A percentile compares a stretch with the other conserved stretches of the same genome.
These are phyloP conservation scores for Pelecanoides urinatrix DNA, from an alignment of 2,113 vertebrate species.

Conservation along the genomic window DNA sequence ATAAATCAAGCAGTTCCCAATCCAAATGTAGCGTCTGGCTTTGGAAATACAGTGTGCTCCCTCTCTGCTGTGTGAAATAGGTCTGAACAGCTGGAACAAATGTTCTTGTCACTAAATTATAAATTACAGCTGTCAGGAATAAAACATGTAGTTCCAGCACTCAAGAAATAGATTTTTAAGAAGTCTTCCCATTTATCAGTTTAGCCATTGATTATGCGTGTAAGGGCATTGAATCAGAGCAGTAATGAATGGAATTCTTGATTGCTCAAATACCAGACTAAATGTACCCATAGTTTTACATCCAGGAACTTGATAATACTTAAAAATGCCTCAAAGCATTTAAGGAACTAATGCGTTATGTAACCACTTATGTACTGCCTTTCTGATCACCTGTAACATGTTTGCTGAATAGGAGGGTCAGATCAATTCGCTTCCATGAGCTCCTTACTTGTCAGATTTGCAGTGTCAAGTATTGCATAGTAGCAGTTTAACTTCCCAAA, in stretches of 20 bases:
- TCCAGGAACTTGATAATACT: slow-evolving; percentile 18
- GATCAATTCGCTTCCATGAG: background rate
- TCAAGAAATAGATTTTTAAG: slow-evolving; percentile 70
- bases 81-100: slow-evolving; percentile 65
- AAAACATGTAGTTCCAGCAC: slow-evolving; percentile 64
- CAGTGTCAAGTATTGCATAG: background rate
- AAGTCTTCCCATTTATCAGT: slow-evolving; percentile 68
- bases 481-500: background rate
- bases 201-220: slow-evolving; percentile 69
- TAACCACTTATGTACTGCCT: background rate
- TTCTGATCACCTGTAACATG: background rate
- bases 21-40: slow-evolving; percentile 18
- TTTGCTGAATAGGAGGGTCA: background rate
- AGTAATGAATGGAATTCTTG: slow-evolving; percentile 46
- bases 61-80: background rate
- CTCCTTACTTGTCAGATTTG: background rate
- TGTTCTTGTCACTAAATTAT: slow-evolving; percentile 59
- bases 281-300: slow-evolving; percentile 5
- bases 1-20: slow-evolving; percentile 39
- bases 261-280: background rate
- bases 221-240: slow-evolving; percentile 57
- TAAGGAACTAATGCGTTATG: background rate
- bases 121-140: slow-evolving; percentile 64
- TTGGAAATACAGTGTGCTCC: background rate
- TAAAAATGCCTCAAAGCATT: slow-evolving; percentile 20